phyloP scores from a whole-genome alignment of 2,888 invertebrate species.

The Drosophila colorata region DNA sequence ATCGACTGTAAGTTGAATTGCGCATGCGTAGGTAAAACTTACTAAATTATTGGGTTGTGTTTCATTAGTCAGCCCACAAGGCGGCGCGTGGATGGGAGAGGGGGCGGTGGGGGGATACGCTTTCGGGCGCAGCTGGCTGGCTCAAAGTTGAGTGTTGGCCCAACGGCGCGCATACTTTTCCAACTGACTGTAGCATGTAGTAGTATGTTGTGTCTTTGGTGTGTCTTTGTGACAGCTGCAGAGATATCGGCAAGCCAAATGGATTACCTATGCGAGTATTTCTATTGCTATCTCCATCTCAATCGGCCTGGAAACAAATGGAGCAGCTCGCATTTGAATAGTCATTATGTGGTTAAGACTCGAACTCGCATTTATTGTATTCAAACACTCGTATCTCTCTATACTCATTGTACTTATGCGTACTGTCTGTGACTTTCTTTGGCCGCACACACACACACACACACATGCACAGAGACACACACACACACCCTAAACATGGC shows the following conservation, averaged over 20 bases:
- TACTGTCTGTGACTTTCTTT: conserved; percentile 66
- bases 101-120: not conserved
- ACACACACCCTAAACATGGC: conserved; percentile 73
- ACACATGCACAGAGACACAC: conserved; percentile 8
- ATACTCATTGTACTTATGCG: conserved; percentile 49
- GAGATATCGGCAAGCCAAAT: conserved; percentile 74
- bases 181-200: conserved; percentile 43
- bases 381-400: conserved; percentile 38
- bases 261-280: conserved; percentile 64
- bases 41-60: conserved; percentile 78
- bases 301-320: conserved; percentile 67
- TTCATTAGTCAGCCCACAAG: conserved; percentile 75
- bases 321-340: conserved; percentile 72
- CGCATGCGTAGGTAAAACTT: conserved; percentile 80
- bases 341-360: conserved; percentile 59
- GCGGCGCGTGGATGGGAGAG: conserved; percentile 14
- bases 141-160: conserved; percentile 31
- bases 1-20: conserved; percentile 60
- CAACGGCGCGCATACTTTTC: conserved; percentile 69
- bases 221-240: conserved; percentile 69
- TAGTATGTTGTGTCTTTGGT: conserved; percentile 23
- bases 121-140: conserved; percentile 13
- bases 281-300: conserved; percentile 45
- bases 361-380: conserved; percentile 25
- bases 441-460: conserved; percentile 15